Percentiles rank a stretch among this genome's conserved stretches.
Conservation (phyloP, 2,888 invertebrate species). For the Pemphredon lugubris region DNA sequence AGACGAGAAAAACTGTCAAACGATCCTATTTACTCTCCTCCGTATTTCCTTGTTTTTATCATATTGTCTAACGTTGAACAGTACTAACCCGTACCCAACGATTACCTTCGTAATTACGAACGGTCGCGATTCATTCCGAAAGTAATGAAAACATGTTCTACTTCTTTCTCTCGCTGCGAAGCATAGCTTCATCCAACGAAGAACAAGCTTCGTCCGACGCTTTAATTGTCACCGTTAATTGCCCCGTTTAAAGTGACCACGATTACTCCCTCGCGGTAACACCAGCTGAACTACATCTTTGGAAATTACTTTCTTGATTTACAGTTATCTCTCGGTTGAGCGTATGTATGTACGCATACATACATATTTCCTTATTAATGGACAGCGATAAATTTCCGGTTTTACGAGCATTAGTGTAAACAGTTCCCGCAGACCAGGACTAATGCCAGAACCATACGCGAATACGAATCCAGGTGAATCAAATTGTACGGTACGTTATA, state of each 20-base stretch:
- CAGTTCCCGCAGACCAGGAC: conserved; percentile 1
- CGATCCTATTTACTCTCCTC: not conserved
- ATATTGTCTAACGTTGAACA: too few species aligned
- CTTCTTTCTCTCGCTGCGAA: not conserved
- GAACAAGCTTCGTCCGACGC: not conserved
- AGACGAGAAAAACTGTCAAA: not conserved
- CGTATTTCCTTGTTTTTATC: not conserved
- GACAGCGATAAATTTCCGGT: conserved; percentile 43
- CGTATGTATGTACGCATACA: too few species aligned
- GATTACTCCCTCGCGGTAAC: conserved; percentile 2
- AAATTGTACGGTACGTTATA: not conserved
- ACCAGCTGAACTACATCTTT: conserved; percentile 5
- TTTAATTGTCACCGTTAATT: too few species aligned
- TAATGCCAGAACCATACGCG: conserved; percentile 8
- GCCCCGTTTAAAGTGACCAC: not conserved
- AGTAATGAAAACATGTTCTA: not conserved
- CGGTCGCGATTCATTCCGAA: conserved; percentile 15
- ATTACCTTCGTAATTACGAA: conserved; percentile 4
- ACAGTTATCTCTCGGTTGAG: conserved; percentile 11
- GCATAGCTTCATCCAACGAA: not conserved
- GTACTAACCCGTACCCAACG: too few species aligned
- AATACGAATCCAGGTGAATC: not conserved
- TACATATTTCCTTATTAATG: conserved; percentile 43
- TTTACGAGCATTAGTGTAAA: conserved; percentile 34
- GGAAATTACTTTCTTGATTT: conserved; percentile 41